Evolutionary conservation across 2,888 invertebrate species (phyloP), one percentile per base, ranked within the genome.

Genomic region (Stenodera caucasica): DNA sequence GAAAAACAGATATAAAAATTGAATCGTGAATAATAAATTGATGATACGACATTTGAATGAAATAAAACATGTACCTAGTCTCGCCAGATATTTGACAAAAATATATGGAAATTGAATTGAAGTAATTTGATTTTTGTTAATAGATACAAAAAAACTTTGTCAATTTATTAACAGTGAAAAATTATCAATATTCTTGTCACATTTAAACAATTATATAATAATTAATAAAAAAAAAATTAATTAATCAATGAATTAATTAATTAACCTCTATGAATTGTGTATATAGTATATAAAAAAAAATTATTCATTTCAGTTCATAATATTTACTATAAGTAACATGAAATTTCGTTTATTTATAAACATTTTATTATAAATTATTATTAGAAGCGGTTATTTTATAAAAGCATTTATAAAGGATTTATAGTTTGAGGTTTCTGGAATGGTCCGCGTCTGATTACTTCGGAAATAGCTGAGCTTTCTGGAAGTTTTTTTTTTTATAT

Each of bases 1-100:
- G 60, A 58, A 50, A 50, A 61, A 54, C 50, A n/a, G n/a, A n/a
- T n/a, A n/a, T n/a, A n/a, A 53, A 52, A 64, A 18, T 26, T 26
- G 26, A 55, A 15, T 55, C 15, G 45, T 30, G 23, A 21, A 53
- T 33, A 30, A 21, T 15, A 23, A n/a, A 33, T 33, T 53, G 33
- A 18, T 32, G 12, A 33, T 32, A 21, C 15, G 32, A 23, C 14
- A 32, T 26, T 35, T 30, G 18, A 45, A 45, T 9, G 12, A 45
- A 6, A 15, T 9, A 21, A 32, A 30, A 52, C 52, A n/a, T 52
- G 12, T n/a, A n/a, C n/a, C n/a, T 21, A 32, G 32, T 33, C 18
- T 30, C 32, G 52, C 52, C 33, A 53, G 30, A 45, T 45, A 23
- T 45, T 23, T 45, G 45, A 45, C 45, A 23, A 23, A 23, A 21